Evolutionary conservation across 2,113 vertebrate genomes (phyloP).

Genomic region (Ceyx cyanopectus): DNA sequence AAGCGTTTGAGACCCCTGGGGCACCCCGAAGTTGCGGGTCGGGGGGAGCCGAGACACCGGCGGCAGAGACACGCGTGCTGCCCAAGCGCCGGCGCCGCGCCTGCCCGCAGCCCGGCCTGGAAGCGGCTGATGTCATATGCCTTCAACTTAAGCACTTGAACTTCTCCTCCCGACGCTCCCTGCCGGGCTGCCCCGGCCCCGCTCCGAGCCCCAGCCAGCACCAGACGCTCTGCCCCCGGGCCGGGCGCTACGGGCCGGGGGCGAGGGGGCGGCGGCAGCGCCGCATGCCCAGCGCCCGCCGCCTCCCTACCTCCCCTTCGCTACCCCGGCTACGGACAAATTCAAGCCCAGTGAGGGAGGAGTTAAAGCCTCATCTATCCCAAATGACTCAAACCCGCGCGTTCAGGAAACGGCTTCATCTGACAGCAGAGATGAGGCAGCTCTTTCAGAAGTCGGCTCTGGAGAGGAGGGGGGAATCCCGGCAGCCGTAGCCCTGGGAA

Average conservation of each 20-base stretch:
- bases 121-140: conserved; percentile 26
- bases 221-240: background rate
- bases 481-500: background rate
- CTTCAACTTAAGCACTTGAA: conserved; percentile 30
- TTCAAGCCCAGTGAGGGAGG: background rate
- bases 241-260: background rate
- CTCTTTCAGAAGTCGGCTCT: background rate
- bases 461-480: background rate
- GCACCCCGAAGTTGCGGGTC: background rate
- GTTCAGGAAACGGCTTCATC: conserved; percentile 31
- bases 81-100: conserved; percentile 17
- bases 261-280: background rate
- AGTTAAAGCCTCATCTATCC: conserved; percentile 5
- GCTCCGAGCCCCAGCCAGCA: background rate
- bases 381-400: conserved; percentile 1
- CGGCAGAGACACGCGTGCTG: background rate
- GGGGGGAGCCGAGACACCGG: background rate
- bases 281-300: background rate
- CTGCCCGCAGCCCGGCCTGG: conserved; percentile 34
- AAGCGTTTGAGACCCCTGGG: background rate
- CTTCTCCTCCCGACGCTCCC: conserved; percentile 14
- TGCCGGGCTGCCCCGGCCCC: background rate
- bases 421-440: conserved; percentile 36
- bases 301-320: background rate
- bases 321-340: background rate